Base-by-base conservation (phyloP, 2,888 invertebrate genomes). In the Scaptomyza cyrtandrae region DNA sequence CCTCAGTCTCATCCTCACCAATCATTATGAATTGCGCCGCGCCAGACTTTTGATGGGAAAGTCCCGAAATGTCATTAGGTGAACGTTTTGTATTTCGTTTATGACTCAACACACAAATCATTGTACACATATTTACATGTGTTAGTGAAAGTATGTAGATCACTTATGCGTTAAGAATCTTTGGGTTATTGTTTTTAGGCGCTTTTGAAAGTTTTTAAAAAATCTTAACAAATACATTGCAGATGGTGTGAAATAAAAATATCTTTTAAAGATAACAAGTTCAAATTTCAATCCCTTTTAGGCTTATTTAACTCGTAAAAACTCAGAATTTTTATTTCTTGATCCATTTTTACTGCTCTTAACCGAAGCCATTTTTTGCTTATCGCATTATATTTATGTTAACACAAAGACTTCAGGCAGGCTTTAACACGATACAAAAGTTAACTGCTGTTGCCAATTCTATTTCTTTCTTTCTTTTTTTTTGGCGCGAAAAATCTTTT, bases 21-120 rank as follows among this genome's bases (percentile, higher is more conserved):
- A 58, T 83, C 72, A 80, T 85, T 82, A 85, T 80, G 76, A 87
- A 85, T 85, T 72, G 87, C 57, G 66, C 75, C 74, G 85, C 54
- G 64, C 77, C 87, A 87, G 87, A 80, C 86, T 77, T 86, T 80
- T 86, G 85, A 63, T 83, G 87, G 83, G 87, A 87, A 87, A 86
- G 73, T 74, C 86, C 86, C 73, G 71, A 75, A 85, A 81, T 85
- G 80, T 83, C 82, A 86, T 87, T 87, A 88, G 82, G 67, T 77
- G 68, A 73, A 49, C 62, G 78, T 71, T 81, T 84, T 79, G 78
- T 73, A 39, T 56, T 50, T 14, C 16, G 58, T 82, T 77, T 84
- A 83, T 83, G 71, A 56, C 74, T 14, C 60, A 58, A 54, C 3
- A 64, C 27, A 71, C 41, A 24, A 59, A 59, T 39, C 35, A 66